A percentile compares a stretch with the other conserved stretches of the same genome.
Conservation (phyloP, 1,140 invertebrate species). For the Formica exsecta region DNA sequence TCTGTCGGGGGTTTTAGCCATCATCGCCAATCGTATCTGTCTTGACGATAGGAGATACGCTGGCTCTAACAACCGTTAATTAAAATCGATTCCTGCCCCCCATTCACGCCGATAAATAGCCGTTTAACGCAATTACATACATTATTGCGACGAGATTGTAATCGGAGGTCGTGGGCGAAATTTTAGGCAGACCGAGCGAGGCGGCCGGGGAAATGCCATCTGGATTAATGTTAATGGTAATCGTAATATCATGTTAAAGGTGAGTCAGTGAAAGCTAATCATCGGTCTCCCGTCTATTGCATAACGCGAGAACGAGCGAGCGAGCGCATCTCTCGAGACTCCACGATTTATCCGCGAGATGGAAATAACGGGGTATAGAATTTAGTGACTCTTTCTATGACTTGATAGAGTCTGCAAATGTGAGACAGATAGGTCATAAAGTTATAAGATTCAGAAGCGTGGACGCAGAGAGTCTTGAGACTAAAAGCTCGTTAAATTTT, state of each 20-base stretch:
- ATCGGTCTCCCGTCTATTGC: slow-evolving; percentile 75
- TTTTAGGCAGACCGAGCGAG: slow-evolving; percentile 71
- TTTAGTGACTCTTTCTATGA: slow-evolving; percentile 35
- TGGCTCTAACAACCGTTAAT: slow-evolving; percentile 34
- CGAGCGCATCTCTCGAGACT: slow-evolving; percentile 37
- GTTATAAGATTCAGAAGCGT: neutral
- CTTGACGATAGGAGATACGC: neutral
- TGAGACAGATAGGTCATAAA: slow-evolving; percentile 11
- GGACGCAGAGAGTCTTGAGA: neutral
- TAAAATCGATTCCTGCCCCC: neutral
- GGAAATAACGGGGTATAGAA: slow-evolving; percentile 31
- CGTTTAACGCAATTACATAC: slow-evolving; percentile 30
- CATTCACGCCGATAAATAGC: neutral
- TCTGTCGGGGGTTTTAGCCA: neutral
- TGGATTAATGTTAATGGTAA: slow-evolving; percentile 80
- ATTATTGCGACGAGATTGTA: neutral
- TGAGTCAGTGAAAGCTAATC: slow-evolving; percentile 83
- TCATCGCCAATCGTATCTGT: neutral
- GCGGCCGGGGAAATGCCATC: slow-evolving; percentile 73
- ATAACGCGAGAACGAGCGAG: slow-evolving; percentile 64
- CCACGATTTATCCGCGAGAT: slow-evolving; percentile 29
- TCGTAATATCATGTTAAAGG: slow-evolving; percentile 82
- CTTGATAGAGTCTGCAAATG: neutral
- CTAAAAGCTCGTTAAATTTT: neutral
- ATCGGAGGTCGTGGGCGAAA: slow-evolving; percentile 53